Base-by-base conservation (phyloP, 2,113 vertebrate genomes). In the Callocephalon fimbriatum region DNA sequence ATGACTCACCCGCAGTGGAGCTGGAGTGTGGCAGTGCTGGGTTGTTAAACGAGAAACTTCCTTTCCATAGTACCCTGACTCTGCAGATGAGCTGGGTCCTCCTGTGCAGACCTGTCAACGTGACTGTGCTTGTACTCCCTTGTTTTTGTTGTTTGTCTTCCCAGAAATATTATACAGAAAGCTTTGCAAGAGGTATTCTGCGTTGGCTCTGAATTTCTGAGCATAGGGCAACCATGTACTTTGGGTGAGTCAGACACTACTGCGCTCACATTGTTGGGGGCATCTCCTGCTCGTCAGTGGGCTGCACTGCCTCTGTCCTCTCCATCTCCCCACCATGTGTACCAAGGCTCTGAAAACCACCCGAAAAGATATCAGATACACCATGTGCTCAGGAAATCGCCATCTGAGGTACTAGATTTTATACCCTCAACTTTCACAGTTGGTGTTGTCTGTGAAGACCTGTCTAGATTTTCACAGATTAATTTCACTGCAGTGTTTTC, bases 221-320 rank as follows among this genome's bases (percentile, higher is more conserved):
- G 29, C 2, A 0, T 1, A 48, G 21, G 37, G 61, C 35, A 32
- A 12, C 8, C 3, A 13, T 5, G 0, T 6, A 2, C 53, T 12
- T 22, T 38, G 37, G 78, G 7, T 1, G 3, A 11, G 11, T 1
- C 0, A 0, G 27, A 4, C 32, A 1, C 10, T 45, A 6, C 22
- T 29, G 37, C 4, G 1, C 29, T 59, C 25, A 21, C 1, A 1
- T 21, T 61, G 6, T 2, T 42, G 31, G 4, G 29, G 9, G 6
- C 25, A 26, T 13, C 27, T 63, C 17, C 13, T 0, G 0, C 45
- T n/a, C 23, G 1, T 22, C 1, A 0, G 18, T 3, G 12, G 53
- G 16, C 23, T 73, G 59, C 0, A 1, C n/a, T 65, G 37, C 21
- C 27, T 45, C 14, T 12, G 2, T 40, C 7, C 32, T 50, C 22